phyloP scores from a whole-genome alignment of 1,140 invertebrate species.

The Tenebrio molitor region DNA sequence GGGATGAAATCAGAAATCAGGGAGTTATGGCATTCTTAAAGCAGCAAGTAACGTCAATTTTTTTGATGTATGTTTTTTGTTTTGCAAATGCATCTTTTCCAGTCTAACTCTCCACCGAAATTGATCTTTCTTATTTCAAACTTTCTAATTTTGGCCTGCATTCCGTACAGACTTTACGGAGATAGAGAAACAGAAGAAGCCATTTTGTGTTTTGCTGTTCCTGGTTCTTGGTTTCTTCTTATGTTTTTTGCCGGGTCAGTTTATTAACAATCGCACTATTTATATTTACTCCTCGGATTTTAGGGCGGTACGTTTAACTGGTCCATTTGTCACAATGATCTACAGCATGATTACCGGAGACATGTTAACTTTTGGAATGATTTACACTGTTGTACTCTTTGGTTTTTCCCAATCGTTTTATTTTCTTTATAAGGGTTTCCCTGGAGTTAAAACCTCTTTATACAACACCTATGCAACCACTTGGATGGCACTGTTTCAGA shows the following conservation, averaged over 20 bases:
- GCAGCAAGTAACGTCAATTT: conserved; percentile 90
- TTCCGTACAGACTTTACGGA: conserved; percentile 86
- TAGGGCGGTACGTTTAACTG: conserved; percentile 92
- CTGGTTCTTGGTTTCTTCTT: conserved; percentile 96
- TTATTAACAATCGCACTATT: conserved; percentile 3
- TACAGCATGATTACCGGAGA: conserved; percentile 98
- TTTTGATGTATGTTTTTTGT: neutral
- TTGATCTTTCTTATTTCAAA: conserved; percentile 94
- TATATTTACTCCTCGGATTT: conserved; percentile 26
- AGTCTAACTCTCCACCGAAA: conserved; percentile 95
- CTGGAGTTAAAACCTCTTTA: conserved; percentile 82
- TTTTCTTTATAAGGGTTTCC: conserved; percentile 95
- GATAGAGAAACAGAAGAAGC: conserved; percentile 89
- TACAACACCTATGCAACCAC: conserved; percentile 90
- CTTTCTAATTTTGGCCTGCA: conserved; percentile 91
- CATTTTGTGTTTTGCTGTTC: conserved; percentile 91
- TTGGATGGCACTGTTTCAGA: conserved; percentile 98
- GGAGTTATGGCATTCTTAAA: conserved; percentile 91
- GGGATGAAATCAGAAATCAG: conserved; percentile 94
- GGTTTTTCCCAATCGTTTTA: conserved; percentile 98
- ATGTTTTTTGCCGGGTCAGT: conserved; percentile 98
- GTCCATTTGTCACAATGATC: conserved; percentile 98
- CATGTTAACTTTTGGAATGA: conserved; percentile 97
- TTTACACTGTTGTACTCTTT: conserved; percentile 93
- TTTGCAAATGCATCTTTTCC: conserved; percentile 61